Evolutionary conservation across 2,888 invertebrate species (phyloP), one percentile per base, ranked within the genome.

Genomic region (Caenorhabditis sulstoni): DNA sequence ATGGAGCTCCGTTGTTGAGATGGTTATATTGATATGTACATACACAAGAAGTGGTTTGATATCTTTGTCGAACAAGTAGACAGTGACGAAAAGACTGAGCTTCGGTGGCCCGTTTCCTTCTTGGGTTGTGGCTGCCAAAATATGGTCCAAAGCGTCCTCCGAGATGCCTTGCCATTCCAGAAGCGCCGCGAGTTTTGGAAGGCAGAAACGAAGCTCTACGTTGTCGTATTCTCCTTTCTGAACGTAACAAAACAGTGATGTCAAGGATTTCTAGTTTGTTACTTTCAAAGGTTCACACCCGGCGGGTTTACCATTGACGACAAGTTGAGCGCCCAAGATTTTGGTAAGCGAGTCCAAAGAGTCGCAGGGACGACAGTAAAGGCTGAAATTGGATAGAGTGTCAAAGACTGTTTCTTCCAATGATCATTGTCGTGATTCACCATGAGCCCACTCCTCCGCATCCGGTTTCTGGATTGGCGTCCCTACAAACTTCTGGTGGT

Each of bases 1-100:
- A n/a, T 7, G n/a, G n/a, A n/a, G n/a, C n/a, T n/a, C n/a, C n/a
- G n/a, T n/a, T n/a, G n/a, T n/a, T n/a, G n/a, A n/a, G n/a, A n/a
- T n/a, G n/a, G n/a, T n/a, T n/a, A n/a, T n/a, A n/a, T n/a, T n/a
- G n/a, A n/a, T 29, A 29, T 7, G 7, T 29, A 29, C 29, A 7
- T 66, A 83, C 74, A 76, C 77, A 18, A 85, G 61, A 22, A 85
- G 73, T 44, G 81, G 81, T 39, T 62, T 65, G 35, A 85, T 81
- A 74, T 86, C 81, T 44, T 82, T 87, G 75, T 89, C 89, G 73
- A 89, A 89, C 22, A 89, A 74, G 71, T 89, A 89, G 14, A 89
- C 85, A 0, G 70, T 85, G 7, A 85, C 85, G 65, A 85, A 85
- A 0, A 85, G 67, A 11, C 81, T 83, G 16, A 85, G 79, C 59